phyloP scores from a whole-genome alignment of 2,797 vertebrate genomes.

The Sebastes oblongus region DNA sequence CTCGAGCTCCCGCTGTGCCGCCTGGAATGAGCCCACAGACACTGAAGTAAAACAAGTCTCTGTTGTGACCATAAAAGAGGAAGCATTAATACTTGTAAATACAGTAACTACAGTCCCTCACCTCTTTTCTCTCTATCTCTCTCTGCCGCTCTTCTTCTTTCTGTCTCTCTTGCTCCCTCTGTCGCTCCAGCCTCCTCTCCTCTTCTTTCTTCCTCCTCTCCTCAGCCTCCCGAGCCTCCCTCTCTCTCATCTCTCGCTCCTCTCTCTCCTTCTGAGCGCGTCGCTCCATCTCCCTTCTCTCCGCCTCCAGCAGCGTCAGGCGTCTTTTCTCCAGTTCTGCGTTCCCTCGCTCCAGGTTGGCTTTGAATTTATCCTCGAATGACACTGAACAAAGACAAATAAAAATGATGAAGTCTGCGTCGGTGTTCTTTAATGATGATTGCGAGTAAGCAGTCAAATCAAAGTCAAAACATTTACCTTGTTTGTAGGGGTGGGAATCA shows the following conservation, averaged over 20 bases:
- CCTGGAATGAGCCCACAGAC: constrained; percentile 73
- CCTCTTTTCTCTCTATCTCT: constrained; percentile 82
- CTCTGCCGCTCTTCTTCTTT: constrained; percentile 77
- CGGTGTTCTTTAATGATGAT: background rate
- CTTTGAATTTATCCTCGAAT: constrained; percentile 95
- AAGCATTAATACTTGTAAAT: background rate
- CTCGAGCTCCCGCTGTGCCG: constrained; percentile 92
- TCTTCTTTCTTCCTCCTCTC: constrained; percentile 86
- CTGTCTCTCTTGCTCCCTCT: constrained; percentile 78
- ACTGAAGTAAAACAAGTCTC: background rate
- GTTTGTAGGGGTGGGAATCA: no score
- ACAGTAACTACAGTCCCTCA: constrained; percentile 1
- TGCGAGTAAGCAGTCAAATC: background rate
- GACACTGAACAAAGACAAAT: constrained; percentile 78
- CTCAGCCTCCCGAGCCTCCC: constrained; percentile 73
- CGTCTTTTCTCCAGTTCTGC: constrained; percentile 94
- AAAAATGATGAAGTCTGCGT: background rate
- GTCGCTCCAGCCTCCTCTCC: constrained; percentile 82
- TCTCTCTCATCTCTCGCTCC: constrained; percentile 86
- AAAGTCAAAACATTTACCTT: background rate
- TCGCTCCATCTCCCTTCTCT: constrained; percentile 89
- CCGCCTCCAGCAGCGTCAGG: constrained; percentile 87
- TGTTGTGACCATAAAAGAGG: background rate
- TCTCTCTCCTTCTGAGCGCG: constrained; percentile 89
- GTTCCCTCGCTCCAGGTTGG: constrained; percentile 92